A percentile compares a stretch with the other conserved stretches of the same genome.
Conservation (phyloP, 2,113 vertebrate genomes). For the Onychostoma macrolepis region DNA sequence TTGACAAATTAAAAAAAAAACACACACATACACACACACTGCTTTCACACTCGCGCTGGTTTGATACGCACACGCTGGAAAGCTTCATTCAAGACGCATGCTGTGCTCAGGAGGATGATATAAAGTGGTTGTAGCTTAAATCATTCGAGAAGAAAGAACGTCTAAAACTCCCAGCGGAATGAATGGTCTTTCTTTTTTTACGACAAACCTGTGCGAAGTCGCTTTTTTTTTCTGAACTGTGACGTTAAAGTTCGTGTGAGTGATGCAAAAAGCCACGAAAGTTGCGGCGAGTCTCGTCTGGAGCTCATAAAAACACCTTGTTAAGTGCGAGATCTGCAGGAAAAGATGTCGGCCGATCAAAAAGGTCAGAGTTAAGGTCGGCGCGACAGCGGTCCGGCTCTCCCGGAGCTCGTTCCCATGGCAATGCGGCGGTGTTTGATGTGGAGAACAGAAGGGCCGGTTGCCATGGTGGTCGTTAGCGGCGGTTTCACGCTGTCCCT, state of each 20-base stretch:
- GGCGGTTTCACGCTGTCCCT: slow-evolving; percentile 36
- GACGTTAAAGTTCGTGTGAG: background rate
- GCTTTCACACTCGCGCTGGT: background rate
- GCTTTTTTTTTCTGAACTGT: background rate
- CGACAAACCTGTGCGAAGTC: background rate
- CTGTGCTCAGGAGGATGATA: slow-evolving; percentile 27
- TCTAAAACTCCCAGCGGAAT: background rate
- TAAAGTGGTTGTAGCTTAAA: slow-evolving; percentile 8
- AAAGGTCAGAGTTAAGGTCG: slow-evolving; percentile 69
- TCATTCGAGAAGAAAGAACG: background rate
- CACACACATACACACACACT: background rate
- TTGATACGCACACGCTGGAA: background rate
- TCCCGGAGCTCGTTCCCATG: slow-evolving; percentile 73
- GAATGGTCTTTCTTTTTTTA: background rate
- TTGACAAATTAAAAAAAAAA: slow-evolving; percentile 26
- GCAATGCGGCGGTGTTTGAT: slow-evolving; percentile 59
- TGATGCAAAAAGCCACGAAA: background rate
- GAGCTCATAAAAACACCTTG: slow-evolving; percentile 62
- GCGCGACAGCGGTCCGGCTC: slow-evolving; percentile 66
- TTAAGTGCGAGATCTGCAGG: slow-evolving; percentile 51
- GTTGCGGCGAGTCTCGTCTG: background rate
- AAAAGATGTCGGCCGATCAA: slow-evolving; percentile 19
- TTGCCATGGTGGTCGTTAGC: slow-evolving; percentile 57
- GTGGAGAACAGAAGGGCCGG: slow-evolving; percentile 44
- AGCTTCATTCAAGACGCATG: slow-evolving; percentile 7